Evolutionary conservation across 2,113 vertebrate genomes (phyloP).

Genomic region (Oncorhynchus nerka): DNA sequence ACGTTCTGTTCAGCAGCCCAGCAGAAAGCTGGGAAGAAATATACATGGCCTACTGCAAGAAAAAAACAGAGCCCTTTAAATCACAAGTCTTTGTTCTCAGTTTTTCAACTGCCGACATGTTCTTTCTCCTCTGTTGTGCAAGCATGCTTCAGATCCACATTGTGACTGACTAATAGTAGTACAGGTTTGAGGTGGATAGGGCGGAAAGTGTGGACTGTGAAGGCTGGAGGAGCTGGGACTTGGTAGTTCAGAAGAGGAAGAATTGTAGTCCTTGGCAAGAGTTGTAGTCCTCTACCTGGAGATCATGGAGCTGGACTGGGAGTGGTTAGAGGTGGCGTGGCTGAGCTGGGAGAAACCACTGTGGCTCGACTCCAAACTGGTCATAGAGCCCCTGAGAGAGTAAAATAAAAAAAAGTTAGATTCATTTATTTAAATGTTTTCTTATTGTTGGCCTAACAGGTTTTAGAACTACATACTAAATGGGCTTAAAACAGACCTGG

Average conservation of each 20-base stretch:
- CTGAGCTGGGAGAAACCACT: constrained; percentile 98
- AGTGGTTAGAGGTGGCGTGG: constrained; percentile 92
- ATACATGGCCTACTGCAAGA: constrained; percentile 62
- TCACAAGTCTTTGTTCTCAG: constrained; percentile 26
- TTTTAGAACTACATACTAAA: no score
- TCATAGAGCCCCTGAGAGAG: constrained; percentile 91
- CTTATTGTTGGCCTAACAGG: no score
- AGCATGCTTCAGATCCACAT: constrained; percentile 56
- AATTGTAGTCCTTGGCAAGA: neutral
- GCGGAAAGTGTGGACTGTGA: constrained; percentile 11
- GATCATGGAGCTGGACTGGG: constrained; percentile 94
- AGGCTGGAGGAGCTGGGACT: neutral
- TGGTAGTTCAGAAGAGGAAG: constrained; percentile 20
- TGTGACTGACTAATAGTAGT: constrained; percentile 42
- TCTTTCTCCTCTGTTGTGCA: constrained; percentile 58
- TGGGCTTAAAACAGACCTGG: no score
- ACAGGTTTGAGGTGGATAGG: constrained; percentile 2
- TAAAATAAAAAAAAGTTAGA: neutral
- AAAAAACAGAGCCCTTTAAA: constrained; percentile 65
- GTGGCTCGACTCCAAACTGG: constrained; percentile 97
- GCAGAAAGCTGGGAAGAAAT: constrained; percentile 37
- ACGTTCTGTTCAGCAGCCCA: no score
- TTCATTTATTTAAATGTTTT: no score
- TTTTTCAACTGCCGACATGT: constrained; percentile 40
- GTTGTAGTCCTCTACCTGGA: constrained; percentile 84